Conservation (phyloP, 2,888 invertebrate species). For the Cecidostiba fungosa region DNA sequence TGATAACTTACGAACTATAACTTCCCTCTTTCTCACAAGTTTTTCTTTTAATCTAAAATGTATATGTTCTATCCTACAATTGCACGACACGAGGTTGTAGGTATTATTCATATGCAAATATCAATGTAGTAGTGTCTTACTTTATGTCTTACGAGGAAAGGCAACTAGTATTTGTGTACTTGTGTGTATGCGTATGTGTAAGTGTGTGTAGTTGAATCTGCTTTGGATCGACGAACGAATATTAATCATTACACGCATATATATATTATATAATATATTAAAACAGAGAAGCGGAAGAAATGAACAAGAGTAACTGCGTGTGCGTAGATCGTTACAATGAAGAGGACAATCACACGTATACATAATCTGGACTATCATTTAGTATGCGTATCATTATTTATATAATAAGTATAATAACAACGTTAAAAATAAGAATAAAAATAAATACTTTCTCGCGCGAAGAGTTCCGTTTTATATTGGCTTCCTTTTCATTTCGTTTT, state of each 20-base stretch:
- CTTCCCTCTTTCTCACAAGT: conserved; percentile 21
- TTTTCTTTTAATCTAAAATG: conserved; percentile 46
- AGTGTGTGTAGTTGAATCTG: conserved; percentile 17
- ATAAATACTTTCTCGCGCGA: conserved; percentile 64
- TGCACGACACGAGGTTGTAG: conserved; percentile 73
- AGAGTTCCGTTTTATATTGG: conserved; percentile 50
- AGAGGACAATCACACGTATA: conserved; percentile 43
- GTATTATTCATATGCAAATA: conserved; percentile 59
- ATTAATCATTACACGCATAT: conserved; percentile 5
- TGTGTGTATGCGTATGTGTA: conserved; percentile 9
- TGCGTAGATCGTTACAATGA: conserved; percentile 49
- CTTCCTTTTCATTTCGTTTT: conserved; percentile 55
- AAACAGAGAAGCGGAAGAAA: conserved; percentile 49
- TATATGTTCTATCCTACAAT: conserved; percentile 71
- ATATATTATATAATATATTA: background rate
- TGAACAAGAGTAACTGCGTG: conserved; percentile 41
- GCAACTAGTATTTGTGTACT: conserved; percentile 11
- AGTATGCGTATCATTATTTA: conserved; percentile 39
- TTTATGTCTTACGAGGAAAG: conserved; percentile 28
- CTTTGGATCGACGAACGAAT: conserved; percentile 42
- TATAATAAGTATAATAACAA: conserved; percentile 50
- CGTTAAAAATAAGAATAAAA: conserved; percentile 60
- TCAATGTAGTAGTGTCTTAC: conserved; percentile 34
- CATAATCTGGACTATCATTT: conserved; percentile 43
- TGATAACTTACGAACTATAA: conserved; percentile 58